phyloP scores from a whole-genome alignment of 2,888 invertebrate genomes.

The Xylota segnis region DNA sequence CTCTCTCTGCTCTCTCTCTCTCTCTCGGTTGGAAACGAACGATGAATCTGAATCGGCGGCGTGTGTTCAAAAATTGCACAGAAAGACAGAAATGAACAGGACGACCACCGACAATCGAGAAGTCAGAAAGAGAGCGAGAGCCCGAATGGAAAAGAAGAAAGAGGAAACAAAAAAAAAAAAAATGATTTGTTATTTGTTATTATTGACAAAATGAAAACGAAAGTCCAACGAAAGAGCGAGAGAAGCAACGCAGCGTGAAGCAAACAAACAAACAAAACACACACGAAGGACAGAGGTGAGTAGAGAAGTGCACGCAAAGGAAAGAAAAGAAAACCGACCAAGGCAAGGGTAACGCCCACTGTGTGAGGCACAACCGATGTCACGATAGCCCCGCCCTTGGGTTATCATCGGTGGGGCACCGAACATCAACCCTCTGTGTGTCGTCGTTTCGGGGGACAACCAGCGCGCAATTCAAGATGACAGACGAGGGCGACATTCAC shows the following conservation, averaged over 20 bases:
- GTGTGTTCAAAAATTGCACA: background rate
- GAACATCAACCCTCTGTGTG: constrained; percentile 5
- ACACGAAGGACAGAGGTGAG: constrained; percentile 9
- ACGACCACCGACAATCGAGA: too few species aligned
- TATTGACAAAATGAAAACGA: constrained; percentile 74
- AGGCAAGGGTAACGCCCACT: constrained; percentile 52
- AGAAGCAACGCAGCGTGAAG: constrained; percentile 24
- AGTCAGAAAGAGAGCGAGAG: background rate
- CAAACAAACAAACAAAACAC: constrained; percentile 44
- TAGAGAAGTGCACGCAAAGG: constrained; percentile 21
- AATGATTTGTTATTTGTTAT: constrained; percentile 70
- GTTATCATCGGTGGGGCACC: constrained; percentile 57
- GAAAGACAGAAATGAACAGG: constrained; percentile 31
- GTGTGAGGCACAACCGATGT: constrained; percentile 6
- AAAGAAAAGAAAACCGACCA: constrained; percentile 21
- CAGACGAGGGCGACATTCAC: constrained; percentile 53
- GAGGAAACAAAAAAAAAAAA: constrained; percentile 4
- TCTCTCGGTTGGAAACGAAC: constrained; percentile 4
- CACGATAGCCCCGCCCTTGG: constrained; percentile 62
- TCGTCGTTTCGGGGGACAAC: background rate
- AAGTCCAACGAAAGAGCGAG: constrained; percentile 65
- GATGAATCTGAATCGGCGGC: constrained; percentile 45
- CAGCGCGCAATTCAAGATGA: constrained; percentile 56
- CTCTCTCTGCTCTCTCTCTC: too few species aligned
- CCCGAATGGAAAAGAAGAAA: background rate